Percentiles rank a stretch among this genome's conserved stretches.
phyloP scores from a whole-genome alignment of 1,140 invertebrate species.

The Drosophila rufa region DNA sequence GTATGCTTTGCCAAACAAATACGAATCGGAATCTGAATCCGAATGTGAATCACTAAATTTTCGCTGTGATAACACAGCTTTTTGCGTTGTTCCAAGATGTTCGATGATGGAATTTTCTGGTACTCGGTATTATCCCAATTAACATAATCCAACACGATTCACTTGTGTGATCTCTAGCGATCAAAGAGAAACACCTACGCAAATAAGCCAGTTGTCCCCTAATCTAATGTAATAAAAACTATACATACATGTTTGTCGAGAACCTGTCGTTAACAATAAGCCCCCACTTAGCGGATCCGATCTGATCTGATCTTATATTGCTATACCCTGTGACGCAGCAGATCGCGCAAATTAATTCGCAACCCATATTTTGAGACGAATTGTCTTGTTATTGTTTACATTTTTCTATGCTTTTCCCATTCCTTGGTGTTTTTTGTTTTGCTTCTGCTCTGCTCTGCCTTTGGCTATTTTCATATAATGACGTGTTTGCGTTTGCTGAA shows the following conservation, averaged over 20 bases:
- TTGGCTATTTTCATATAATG: constrained; percentile 47
- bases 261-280: constrained; percentile 29
- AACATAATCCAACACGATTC: constrained; percentile 32
- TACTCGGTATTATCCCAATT: constrained; percentile 13
- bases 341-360: constrained; percentile 4
- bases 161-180: constrained; percentile 11
- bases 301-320: constrained; percentile 14
- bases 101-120: constrained; percentile 29
- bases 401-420: constrained; percentile 35
- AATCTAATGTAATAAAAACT: constrained; percentile 47
- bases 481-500: constrained; percentile 23
- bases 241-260: constrained; percentile 32
- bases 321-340: constrained; percentile 31
- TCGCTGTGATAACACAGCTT: constrained; percentile 21
- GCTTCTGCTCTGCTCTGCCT: neutral
- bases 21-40: neutral
- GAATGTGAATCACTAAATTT: constrained; percentile 28
- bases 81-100: constrained; percentile 26
- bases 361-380: constrained; percentile 15
- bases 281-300: constrained; percentile 9
- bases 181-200: constrained; percentile 46
- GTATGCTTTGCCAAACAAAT: constrained; percentile 23
- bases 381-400: constrained; percentile 54
- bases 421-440: constrained; percentile 30
- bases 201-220: constrained; percentile 16